phyloP scores from a whole-genome alignment of 2,888 invertebrate species.

The Rhorus exstirpatorius region DNA sequence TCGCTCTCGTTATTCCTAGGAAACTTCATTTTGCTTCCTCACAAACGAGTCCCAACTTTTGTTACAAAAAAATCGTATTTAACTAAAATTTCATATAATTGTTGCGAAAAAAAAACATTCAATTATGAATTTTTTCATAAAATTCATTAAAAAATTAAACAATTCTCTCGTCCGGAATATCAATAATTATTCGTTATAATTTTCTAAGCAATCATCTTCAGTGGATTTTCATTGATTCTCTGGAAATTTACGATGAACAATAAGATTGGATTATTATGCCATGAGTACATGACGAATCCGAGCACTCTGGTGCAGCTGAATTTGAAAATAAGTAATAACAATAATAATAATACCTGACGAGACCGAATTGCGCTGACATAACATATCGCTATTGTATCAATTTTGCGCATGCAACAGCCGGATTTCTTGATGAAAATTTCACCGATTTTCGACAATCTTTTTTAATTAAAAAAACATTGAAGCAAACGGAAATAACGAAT shows the following conservation, averaged over 20 bases:
- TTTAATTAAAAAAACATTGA: neutral
- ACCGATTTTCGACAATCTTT: neutral
- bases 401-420: conserved; percentile 38
- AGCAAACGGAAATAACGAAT: too few relatives aligned
- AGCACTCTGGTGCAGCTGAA: neutral
- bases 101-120: too few relatives aligned
- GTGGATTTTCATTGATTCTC: too few relatives aligned
- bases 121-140: too few relatives aligned
- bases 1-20: neutral
- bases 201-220: too few relatives aligned
- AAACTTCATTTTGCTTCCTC: neutral
- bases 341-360: neutral
- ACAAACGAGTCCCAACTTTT: too few relatives aligned
- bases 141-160: too few relatives aligned
- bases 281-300: neutral
- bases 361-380: conserved; percentile 31
- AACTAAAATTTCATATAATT: too few relatives aligned
- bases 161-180: too few relatives aligned
- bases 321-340: neutral
- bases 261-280: neutral
- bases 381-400: conserved; percentile 22
- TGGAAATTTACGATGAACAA: neutral
- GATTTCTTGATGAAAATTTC: conserved; percentile 9
- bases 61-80: too few relatives aligned
- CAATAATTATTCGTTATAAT: too few relatives aligned